Percentiles rank a stretch among this genome's conserved stretches.
These are phyloP conservation scores for Serrognathus titanus DNA, from an alignment of 2,888 invertebrate species.

Conservation along the genomic window DNA sequence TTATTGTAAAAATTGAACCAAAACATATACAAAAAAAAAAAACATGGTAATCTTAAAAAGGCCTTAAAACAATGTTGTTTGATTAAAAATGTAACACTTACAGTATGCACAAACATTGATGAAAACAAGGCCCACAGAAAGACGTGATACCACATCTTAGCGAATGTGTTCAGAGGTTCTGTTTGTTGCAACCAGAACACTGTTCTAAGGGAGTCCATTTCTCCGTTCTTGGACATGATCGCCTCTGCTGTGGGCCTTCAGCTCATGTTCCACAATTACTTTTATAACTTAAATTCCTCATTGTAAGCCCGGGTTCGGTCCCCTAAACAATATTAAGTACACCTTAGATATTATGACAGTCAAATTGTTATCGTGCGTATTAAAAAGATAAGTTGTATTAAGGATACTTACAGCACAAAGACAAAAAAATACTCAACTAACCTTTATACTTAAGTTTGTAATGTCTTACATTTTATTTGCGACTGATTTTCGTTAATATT, in stretches of 20 bases:
- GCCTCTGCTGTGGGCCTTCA: constrained; percentile 28
- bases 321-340: background rate
- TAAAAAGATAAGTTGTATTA: background rate
- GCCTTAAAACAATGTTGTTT: too few relatives aligned
- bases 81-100: constrained; percentile 27
- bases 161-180: constrained; percentile 62
- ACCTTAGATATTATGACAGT: background rate
- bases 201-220: constrained; percentile 41
- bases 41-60: too few relatives aligned
- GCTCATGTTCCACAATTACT: constrained; percentile 18
- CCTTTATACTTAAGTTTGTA: constrained; percentile 5
- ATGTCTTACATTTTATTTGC: constrained; percentile 9
- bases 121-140: constrained; percentile 95
- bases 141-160: constrained; percentile 97
- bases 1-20: too few relatives aligned
- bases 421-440: background rate
- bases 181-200: constrained; percentile 44
- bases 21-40: too few relatives aligned
- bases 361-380: background rate
- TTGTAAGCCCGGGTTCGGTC: constrained; percentile 3
- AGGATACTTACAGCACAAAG: background rate
- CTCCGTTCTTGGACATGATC: constrained; percentile 35
- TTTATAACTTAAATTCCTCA: constrained; percentile 11
- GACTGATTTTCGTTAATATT: background rate
- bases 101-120: constrained; percentile 85